Conservation (phyloP, 2,113 vertebrate genomes). For the Copsychus sechellarum region DNA sequence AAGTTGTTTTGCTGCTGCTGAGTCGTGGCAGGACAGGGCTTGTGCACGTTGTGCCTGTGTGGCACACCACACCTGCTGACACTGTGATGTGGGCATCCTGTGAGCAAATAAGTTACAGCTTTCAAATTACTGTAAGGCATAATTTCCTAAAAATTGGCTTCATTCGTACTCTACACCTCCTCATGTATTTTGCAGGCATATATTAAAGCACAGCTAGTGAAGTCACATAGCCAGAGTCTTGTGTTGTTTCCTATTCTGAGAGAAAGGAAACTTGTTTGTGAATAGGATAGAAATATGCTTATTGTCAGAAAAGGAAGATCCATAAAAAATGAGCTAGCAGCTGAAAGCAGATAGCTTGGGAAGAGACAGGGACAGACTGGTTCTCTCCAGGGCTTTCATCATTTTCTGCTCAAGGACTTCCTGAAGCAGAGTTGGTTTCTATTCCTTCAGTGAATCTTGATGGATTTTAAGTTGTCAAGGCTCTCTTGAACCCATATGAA, state of each 20-base stretch:
- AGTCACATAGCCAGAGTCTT: neutral
- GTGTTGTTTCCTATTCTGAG: neutral
- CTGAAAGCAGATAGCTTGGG: neutral
- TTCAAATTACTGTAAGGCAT: neutral
- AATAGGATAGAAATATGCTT: neutral
- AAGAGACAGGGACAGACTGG: neutral
- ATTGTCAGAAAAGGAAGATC: neutral
- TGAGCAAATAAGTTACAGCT: neutral
- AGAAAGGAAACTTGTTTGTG: neutral
- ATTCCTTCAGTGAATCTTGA: neutral
- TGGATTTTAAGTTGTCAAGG: neutral
- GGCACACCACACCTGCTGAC: accelerated
- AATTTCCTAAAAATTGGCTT: neutral
- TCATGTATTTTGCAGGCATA: neutral
- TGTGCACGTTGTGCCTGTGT: neutral
- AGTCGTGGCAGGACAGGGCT: accelerated
- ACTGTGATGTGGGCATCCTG: neutral
- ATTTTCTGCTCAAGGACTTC: neutral
- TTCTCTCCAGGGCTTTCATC: neutral
- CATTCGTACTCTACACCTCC: neutral
- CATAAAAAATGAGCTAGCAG: neutral
- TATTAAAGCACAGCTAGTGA: neutral
- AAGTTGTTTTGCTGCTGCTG: neutral
- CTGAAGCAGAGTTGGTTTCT: neutral
- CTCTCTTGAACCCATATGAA: neutral